phyloP scores from a whole-genome alignment of 1,140 invertebrate genomes.

The Mamestra configurata region DNA sequence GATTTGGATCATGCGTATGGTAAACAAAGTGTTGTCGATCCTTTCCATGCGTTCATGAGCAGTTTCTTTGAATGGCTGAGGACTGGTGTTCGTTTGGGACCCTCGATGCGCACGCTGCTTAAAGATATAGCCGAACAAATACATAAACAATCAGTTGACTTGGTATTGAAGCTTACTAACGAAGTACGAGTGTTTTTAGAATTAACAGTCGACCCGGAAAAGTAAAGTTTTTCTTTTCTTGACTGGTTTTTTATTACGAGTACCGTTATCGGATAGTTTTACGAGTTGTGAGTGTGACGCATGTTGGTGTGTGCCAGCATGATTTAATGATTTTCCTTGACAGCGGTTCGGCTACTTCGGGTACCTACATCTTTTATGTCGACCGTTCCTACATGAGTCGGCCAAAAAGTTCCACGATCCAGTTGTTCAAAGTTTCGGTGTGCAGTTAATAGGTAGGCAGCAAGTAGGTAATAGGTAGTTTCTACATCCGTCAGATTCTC shows the following conservation, averaged over 20 bases:
- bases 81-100: slow-evolving; percentile 54
- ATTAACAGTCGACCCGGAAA: slow-evolving; percentile 65
- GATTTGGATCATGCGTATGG: slow-evolving; percentile 75
- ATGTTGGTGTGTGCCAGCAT: too few relatives aligned
- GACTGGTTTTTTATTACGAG: slow-evolving; percentile 12
- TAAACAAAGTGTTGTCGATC: slow-evolving; percentile 54
- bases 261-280: neutral
- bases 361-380: too few relatives aligned
- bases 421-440: too few relatives aligned
- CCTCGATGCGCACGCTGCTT: slow-evolving; percentile 55
- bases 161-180: slow-evolving; percentile 66
- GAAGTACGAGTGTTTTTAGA: slow-evolving; percentile 77
- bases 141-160: slow-evolving; percentile 49
- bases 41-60: slow-evolving; percentile 65
- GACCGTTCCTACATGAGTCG: too few relatives aligned
- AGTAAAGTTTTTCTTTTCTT: slow-evolving; percentile 25
- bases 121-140: slow-evolving; percentile 63
- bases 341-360: too few relatives aligned
- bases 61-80: slow-evolving; percentile 64
- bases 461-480: too few relatives aligned
- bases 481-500: too few relatives aligned
- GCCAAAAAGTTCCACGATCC: too few relatives aligned
- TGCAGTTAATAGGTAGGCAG: too few relatives aligned
- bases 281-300: too few relatives aligned
- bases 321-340: too few relatives aligned